Percentiles rank a stretch among this genome's conserved stretches.
phyloP scores from a whole-genome alignment of 2,888 invertebrate genomes.

The Syrista parreyssii region DNA sequence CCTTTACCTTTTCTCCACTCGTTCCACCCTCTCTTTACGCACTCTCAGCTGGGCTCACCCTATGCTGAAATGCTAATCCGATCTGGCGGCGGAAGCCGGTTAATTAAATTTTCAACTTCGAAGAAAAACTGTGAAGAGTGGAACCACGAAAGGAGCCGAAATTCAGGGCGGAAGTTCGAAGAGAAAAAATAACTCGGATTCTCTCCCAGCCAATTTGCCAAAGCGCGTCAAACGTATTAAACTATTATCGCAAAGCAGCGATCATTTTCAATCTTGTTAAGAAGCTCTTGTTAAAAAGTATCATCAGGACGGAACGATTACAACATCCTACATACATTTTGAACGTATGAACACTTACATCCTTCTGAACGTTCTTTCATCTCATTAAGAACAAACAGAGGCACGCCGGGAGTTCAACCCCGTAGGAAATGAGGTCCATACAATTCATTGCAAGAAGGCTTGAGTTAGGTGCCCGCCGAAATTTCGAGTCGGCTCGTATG shows the following conservation, averaged over 20 bases:
- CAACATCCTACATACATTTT: neutral
- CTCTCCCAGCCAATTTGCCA: neutral
- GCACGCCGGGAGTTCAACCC: constrained; percentile 30
- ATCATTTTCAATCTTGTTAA: neutral
- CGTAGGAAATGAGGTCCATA: constrained; percentile 1
- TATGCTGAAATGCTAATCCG: constrained; percentile 3
- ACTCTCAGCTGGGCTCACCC: neutral
- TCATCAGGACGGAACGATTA: neutral
- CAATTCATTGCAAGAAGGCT: constrained; percentile 2
- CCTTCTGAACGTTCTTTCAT: constrained; percentile 16
- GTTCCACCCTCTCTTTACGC: neutral
- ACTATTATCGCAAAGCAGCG: neutral
- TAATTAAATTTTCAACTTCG: constrained; percentile 11
- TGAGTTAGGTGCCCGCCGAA: constrained; percentile 9
- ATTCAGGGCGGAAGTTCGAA: neutral
- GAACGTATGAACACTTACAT: neutral
- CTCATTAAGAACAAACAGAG: constrained; percentile 37
- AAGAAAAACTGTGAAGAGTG: constrained; percentile 1
- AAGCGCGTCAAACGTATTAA: neutral
- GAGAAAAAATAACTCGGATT: neutral
- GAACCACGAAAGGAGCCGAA: constrained; percentile 1
- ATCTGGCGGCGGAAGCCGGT: constrained; percentile 5
- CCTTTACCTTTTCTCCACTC: neutral
- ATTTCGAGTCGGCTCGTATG: constrained; percentile 10
- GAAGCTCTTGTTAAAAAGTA: neutral